Base-by-base conservation (phyloP, 2,888 invertebrate species). In the Napeogenes sylphis region DNA sequence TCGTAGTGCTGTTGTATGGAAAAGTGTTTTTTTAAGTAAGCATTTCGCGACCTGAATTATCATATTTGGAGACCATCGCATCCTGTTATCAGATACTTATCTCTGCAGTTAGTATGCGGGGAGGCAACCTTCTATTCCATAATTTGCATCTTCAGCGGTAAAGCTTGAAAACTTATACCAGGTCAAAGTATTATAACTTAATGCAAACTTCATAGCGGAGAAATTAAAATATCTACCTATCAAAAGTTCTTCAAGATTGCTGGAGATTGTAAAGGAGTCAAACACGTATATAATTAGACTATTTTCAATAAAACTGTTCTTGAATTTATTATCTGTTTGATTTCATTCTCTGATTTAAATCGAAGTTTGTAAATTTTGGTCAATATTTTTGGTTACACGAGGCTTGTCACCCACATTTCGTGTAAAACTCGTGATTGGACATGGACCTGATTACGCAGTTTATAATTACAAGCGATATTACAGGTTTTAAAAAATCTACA, bases 401-500 rank as follows among this genome's bases (percentile, higher is more conserved):
- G 8, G 10, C 42, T 42, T 42, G 10, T 42, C 42, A 42, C 3
- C 10, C 42, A 10, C 8, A 42, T 10, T 42, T 42, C 10, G 42
- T 42, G 3, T 4, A 35, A 21, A 21, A 21, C 21, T 21, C 21
- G 21, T 4, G 35, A 35, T 35, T 10, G 42, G 42, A 42, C 42
- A 10, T 42, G 42, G 42, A 42, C 10, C 8, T 8, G 3, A 12
- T 51, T 47, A 61, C 45, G 55, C 51, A 30, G 60, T 59, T 51
- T 63, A 64, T 74, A 73, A 77, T 76, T 77, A 76, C 69, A 69
- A 66, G 68, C 66, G 63, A 73, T 70, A 71, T 73, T 73, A 71
- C 75, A 70, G 71, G 69, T 70, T 69, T 62, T 70, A 21, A 65
- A 67, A 65, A 68, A 63, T 62, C 65, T 66, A 61, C 64, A 65